These are phyloP conservation scores for Tragelaphus strepsiceros DNA, from an alignment of 2,113 vertebrate species.

Conservation along the genomic window DNA sequence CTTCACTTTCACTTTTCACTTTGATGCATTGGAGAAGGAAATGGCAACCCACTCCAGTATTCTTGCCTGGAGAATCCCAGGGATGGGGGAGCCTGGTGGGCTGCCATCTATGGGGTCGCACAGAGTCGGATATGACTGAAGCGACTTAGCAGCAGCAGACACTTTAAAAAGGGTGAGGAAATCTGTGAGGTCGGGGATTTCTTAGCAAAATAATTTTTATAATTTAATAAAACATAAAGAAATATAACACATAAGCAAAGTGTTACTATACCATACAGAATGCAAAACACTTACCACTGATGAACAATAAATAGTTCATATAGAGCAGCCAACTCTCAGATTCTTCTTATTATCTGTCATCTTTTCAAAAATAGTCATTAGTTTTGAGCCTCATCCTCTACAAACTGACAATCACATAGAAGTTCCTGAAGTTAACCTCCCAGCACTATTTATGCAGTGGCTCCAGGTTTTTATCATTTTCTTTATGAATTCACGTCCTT, in stretches of 20 bases:
- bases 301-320: slow-evolving; percentile 5
- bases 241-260: not conserved
- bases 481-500: not conserved
- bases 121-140: too few species aligned
- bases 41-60: too few species aligned
- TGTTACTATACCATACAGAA: not conserved
- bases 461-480: not conserved
- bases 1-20: too few species aligned
- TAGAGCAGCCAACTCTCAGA: not conserved
- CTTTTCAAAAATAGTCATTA: not conserved
- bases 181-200: not conserved
- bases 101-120: too few species aligned
- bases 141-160: not conserved
- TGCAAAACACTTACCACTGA: not conserved
- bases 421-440: not conserved
- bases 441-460: not conserved
- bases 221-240: slow-evolving; percentile 4
- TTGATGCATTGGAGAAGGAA: too few species aligned
- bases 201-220: slow-evolving; percentile 28
- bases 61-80: too few species aligned
- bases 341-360: not conserved
- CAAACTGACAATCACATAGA: not conserved
- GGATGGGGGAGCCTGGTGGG: too few species aligned
- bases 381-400: not conserved
- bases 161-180: not conserved